phyloP scores from a whole-genome alignment of 2,888 invertebrate genomes.

The Tenthredo livida region DNA sequence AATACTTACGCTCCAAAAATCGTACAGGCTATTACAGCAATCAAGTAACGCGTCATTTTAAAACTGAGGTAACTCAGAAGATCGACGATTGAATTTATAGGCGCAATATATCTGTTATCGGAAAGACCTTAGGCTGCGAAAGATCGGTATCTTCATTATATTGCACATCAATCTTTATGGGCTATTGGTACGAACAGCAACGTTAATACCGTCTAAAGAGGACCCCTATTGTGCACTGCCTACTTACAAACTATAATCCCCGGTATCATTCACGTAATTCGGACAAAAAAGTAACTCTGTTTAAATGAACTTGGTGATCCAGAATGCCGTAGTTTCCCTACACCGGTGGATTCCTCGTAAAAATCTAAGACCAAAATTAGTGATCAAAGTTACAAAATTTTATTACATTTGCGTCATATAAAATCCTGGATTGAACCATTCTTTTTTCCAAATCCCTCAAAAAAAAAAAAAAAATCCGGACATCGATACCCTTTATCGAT shows the following conservation, averaged over 20 bases:
- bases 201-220: not conserved
- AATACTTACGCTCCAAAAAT: not conserved
- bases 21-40: slow-evolving; percentile 78
- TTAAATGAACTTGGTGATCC: not conserved
- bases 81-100: not conserved
- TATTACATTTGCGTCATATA: too few species aligned
- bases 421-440: too few species aligned
- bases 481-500: too few species aligned
- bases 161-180: not conserved
- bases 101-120: not conserved
- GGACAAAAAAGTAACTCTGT: not conserved
- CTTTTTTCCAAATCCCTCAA: too few species aligned
- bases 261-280: not conserved
- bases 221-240: not conserved
- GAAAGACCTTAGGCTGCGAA: not conserved
- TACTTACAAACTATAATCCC: not conserved
- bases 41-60: slow-evolving; percentile 77
- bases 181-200: not conserved
- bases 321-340: too few species aligned
- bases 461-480: too few species aligned
- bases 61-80: not conserved
- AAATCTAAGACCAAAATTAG: too few species aligned
- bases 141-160: not conserved
- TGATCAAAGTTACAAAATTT: too few species aligned
- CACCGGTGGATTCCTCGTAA: too few species aligned